Evolutionary conservation across 2,113 vertebrate species (phyloP).

Genomic region (Lipotes vexillifer): DNA sequence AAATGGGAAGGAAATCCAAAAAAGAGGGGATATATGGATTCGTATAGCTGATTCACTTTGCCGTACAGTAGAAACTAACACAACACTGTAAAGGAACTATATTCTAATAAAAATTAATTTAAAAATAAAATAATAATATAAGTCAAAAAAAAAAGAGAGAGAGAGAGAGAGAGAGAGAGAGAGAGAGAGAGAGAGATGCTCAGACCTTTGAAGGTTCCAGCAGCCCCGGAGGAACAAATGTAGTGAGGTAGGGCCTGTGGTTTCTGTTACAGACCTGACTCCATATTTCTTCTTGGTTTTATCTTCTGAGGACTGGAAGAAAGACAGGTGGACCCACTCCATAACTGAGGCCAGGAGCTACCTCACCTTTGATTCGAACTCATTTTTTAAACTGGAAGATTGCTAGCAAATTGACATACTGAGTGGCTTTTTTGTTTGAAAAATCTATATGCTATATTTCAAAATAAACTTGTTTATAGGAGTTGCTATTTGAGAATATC

Average conservation of each 20-base stretch:
- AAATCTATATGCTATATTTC: neutral
- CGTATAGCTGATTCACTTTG: too few relatives aligned
- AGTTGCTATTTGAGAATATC: neutral
- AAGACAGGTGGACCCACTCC: neutral
- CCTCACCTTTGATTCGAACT: neutral
- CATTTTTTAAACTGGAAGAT: neutral
- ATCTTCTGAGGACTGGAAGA: neutral
- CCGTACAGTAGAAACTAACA: too few relatives aligned
- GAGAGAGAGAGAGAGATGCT: neutral
- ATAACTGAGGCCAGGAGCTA: neutral
- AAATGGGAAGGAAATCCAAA: too few relatives aligned
- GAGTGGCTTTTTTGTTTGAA: neutral
- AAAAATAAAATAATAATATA: too few relatives aligned
- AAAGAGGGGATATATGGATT: too few relatives aligned
- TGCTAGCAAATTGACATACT: neutral
- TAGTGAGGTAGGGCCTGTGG: neutral
- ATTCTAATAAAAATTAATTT: too few relatives aligned
- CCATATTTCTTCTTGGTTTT: fast-evolving
- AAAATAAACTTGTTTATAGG: neutral
- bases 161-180: too few relatives aligned
- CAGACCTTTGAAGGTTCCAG: neutral
- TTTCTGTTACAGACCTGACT: neutral
- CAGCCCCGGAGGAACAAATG: neutral
- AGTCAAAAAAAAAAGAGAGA: too few relatives aligned
- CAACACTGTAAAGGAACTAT: too few relatives aligned